Evolutionary conservation across 1,140 invertebrate genomes (phyloP).

Genomic region (Elysia chlorotica): DNA sequence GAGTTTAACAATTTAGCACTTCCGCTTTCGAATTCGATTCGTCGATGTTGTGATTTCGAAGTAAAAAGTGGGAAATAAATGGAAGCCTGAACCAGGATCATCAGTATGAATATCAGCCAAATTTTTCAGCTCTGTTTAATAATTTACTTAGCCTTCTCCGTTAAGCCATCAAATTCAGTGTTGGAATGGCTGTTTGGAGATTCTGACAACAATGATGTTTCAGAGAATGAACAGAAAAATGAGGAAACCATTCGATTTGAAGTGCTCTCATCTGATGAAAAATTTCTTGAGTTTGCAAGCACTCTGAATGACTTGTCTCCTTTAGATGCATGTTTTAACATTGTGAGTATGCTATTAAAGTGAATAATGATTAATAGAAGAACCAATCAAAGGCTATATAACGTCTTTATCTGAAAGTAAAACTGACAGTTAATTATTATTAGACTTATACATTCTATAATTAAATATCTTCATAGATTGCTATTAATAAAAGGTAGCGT

Average conservation of each 20-base stretch:
- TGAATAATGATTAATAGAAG: background rate
- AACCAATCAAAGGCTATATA: background rate
- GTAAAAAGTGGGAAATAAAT: too few species aligned
- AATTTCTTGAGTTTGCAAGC: constrained; percentile 71
- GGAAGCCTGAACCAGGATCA: too few species aligned
- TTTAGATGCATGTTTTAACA: constrained; percentile 72
- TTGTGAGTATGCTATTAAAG: constrained; percentile 53
- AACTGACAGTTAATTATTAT: background rate
- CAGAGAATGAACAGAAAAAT: constrained; percentile 1
- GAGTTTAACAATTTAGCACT: too few species aligned
- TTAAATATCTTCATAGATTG: too few species aligned
- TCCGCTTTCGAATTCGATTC: too few species aligned
- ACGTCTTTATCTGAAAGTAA: background rate
- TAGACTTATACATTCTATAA: too few species aligned
- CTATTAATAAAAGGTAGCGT: too few species aligned
- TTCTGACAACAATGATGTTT: too few species aligned
- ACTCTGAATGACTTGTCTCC: constrained; percentile 68
- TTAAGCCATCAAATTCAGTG: constrained; percentile 7
- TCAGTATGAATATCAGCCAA: too few species aligned
- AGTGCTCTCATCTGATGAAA: constrained; percentile 69
- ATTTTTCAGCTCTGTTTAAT: too few species aligned
- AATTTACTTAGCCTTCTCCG: too few species aligned
- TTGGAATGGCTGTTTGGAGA: constrained; percentile 43
- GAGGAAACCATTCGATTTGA: constrained; percentile 63
- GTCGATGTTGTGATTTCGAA: too few species aligned